Evolutionary conservation across 2,113 vertebrate genomes (phyloP).

Genomic region (Hyperoodon ampullatus): DNA sequence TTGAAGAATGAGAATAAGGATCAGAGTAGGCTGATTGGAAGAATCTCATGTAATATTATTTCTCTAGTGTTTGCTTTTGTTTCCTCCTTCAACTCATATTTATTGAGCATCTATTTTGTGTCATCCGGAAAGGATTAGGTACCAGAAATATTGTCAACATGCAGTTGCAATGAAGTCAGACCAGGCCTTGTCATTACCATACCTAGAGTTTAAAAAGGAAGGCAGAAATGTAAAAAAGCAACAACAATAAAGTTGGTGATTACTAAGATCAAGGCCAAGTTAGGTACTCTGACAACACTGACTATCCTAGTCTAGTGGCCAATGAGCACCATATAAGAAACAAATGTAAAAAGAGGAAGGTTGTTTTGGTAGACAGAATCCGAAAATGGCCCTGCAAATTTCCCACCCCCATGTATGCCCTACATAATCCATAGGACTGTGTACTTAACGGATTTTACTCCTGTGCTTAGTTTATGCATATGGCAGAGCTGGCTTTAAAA

Average conservation of each 20-base stretch:
- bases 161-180: neutral
- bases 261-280: neutral
- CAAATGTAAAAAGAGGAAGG: neutral
- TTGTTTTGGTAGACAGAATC: neutral
- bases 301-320: neutral
- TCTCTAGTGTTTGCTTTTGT: neutral
- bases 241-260: neutral
- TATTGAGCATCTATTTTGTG: neutral
- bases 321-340: neutral
- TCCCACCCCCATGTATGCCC: fast-evolving
- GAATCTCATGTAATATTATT: neutral
- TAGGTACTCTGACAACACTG: neutral
- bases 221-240: neutral
- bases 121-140: neutral
- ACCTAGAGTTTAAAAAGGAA: neutral
- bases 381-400: neutral
- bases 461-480: neutral
- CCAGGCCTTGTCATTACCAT: neutral
- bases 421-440: neutral
- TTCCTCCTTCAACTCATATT: neutral
- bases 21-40: neutral
- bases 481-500: neutral
- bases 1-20: neutral
- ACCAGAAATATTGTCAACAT: neutral
- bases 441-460: no score